Base-by-base conservation (phyloP, 2,113 vertebrate genomes). In the Anguilla rostrata region DNA sequence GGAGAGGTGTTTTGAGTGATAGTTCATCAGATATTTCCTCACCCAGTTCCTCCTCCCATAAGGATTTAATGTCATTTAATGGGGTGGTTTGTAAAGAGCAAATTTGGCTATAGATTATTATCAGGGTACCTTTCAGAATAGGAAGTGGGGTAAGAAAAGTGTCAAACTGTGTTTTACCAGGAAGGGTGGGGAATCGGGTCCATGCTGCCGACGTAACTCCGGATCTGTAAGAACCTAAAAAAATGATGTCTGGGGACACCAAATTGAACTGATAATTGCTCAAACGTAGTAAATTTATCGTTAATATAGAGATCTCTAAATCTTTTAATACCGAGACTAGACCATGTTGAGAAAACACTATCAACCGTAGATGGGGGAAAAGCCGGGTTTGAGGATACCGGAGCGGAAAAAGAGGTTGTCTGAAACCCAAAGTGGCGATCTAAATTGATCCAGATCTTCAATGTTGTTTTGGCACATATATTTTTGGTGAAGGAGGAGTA, bases 21-120 rank as follows among this genome's bases (percentile, higher is more conserved):
- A 82, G 22, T 41, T 82, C 80, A 41, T 82, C 39, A 82, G 80
- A 15, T 82, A 82, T 82, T 82, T 82, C 53, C 53, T 34, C 34
- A 34, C 34, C 34, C 34, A 34, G 34, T 34, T 34, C 34, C 34
- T 34, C 34, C 34, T 34, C 53, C 53, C 53, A 56, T 56, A 15
- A 56, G 53, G 53, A 56, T 56, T 56, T 56, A 56, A 56, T 56
- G 15, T 56, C 34, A 1, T 34, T 34, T 34, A 34, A 34, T 56
- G 53, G 15, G 53, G 53, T 2, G 53, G 53, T 56, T 15, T 56
- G 53, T 56, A 56, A 56, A 56, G 53, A 56, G 53, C 53, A 56
- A 56, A 56, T 56, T 15, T 56, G 53, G 8, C 1, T 56, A 56
- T 56, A 56, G 53, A 56, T 56, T 56, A 56, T 56, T 56, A 15